These are phyloP conservation scores for Muscicapa striata DNA, from an alignment of 2,797 vertebrate species.

Conservation along the genomic window DNA sequence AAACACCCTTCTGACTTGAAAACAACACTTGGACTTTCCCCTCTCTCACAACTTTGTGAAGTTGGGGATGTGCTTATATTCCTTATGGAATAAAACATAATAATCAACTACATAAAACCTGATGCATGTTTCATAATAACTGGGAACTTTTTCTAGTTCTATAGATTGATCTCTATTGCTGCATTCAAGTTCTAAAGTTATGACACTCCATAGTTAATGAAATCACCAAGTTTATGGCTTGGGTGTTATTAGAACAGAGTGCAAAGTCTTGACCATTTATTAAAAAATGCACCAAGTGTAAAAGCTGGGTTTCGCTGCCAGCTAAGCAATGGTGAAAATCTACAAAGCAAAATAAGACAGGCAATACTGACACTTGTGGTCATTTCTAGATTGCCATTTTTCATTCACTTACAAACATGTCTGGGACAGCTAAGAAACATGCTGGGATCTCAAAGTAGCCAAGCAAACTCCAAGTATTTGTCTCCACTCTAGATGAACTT, in stretches of 20 bases:
- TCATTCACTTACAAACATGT: background rate
- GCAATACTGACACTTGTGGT: conserved; percentile 76
- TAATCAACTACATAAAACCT: background rate
- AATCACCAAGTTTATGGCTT: background rate
- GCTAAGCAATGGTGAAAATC: background rate
- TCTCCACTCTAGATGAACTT: background rate
- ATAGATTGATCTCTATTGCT: background rate
- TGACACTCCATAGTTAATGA: background rate
- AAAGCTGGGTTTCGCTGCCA: background rate
- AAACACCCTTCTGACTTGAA: background rate
- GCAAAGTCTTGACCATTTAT: background rate
- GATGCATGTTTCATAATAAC: background rate
- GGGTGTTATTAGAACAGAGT: background rate
- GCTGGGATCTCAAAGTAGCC: background rate
- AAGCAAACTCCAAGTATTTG: background rate
- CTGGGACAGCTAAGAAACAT: background rate
- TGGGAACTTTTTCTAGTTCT: background rate
- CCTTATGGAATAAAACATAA: background rate
- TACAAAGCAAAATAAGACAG: conserved; percentile 42
- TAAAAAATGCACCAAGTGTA: background rate
- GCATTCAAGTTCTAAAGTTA: background rate
- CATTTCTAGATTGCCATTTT: conserved; percentile 60
- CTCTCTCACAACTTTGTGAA: background rate
- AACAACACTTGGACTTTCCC: background rate
- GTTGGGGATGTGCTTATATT: background rate